Evolutionary conservation across 1,140 invertebrate species (phyloP).

Genomic region (Anastatus disparis): DNA sequence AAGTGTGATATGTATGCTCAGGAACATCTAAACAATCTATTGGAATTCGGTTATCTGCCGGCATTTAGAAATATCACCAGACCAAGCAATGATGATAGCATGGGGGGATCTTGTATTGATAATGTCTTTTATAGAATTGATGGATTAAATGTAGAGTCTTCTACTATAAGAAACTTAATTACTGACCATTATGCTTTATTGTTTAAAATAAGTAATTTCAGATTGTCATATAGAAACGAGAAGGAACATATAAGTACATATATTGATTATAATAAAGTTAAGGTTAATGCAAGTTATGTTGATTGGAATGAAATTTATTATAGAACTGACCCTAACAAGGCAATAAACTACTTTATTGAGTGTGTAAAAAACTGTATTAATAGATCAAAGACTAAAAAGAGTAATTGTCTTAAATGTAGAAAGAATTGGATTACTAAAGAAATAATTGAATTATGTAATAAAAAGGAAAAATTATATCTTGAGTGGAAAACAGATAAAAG

Average conservation of each 20-base stretch:
- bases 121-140: too few relatives aligned
- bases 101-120: too few relatives aligned
- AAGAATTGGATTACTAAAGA: not conserved
- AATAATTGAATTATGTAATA: not conserved
- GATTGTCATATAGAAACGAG: not conserved
- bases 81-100: not conserved
- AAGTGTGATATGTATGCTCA: not conserved
- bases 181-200: too few relatives aligned
- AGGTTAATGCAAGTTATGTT: too few relatives aligned
- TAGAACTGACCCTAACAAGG: not conserved
- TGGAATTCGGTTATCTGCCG: not conserved
- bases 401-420: not conserved
- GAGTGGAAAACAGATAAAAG: too few relatives aligned
- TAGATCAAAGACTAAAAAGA: not conserved
- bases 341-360: too few relatives aligned
- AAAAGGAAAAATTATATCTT: too few relatives aligned
- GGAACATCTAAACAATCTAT: not conserved
- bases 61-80: not conserved
- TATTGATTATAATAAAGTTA: too few relatives aligned
- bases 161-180: too few relatives aligned
- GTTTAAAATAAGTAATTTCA: not conserved
- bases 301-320: too few relatives aligned
- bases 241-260: not conserved
- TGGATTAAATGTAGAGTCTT: too few relatives aligned
- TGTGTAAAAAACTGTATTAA: not conserved